Conservation (phyloP, 64 coral and sea anemone genomes). For the Porites lutea region DNA sequence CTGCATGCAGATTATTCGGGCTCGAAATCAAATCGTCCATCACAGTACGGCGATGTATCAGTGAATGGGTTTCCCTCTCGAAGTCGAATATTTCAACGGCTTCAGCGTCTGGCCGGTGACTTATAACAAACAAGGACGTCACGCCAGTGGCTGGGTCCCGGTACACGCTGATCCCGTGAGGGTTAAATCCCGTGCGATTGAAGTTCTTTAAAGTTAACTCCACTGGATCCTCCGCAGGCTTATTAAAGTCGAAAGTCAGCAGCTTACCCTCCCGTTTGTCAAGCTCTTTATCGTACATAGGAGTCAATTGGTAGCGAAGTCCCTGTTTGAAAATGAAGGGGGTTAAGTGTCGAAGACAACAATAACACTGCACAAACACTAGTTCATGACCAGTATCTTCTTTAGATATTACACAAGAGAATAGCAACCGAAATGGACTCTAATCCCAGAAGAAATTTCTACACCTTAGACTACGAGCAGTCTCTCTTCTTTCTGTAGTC, state of each 20-base stretch:
- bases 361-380: too few species aligned
- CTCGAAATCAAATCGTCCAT: conserved; percentile 64
- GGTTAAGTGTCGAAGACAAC: neutral
- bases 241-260: conserved; percentile 65
- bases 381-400: too few species aligned
- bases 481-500: too few species aligned
- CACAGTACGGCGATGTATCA: conserved; percentile 66
- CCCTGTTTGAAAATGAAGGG: conserved; percentile 37
- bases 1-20: conserved; percentile 61
- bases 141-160: conserved; percentile 48
- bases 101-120: conserved; percentile 56
- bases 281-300: conserved; percentile 26
- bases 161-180: conserved; percentile 76
- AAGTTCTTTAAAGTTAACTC: conserved; percentile 63
- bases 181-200: conserved; percentile 80
- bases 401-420: too few species aligned
- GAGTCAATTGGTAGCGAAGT: conserved; percentile 2
- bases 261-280: conserved; percentile 58
- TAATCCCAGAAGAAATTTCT: too few species aligned
- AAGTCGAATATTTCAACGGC: conserved; percentile 84
- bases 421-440: too few species aligned
- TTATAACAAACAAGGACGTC: conserved; percentile 78
- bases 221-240: conserved; percentile 32
- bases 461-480: too few species aligned
- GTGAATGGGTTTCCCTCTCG: conserved; percentile 19